Percentiles rank a stretch among this genome's conserved stretches.
Conservation (phyloP, 2,888 invertebrate species). For the Tryphoninae sp. region DNA sequence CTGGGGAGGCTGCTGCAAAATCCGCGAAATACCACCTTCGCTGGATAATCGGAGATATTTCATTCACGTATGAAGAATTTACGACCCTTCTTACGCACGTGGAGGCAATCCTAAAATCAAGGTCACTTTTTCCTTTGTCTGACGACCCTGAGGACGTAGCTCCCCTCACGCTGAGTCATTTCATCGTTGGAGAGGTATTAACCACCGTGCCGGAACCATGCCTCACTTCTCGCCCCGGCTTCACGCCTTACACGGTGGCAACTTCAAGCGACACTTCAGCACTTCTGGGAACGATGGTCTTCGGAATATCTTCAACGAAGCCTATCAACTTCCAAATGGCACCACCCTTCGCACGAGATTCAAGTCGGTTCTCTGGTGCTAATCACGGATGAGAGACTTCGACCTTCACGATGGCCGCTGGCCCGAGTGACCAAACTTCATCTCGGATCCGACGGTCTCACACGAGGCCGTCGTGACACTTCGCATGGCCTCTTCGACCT, state of each 20-base stretch:
- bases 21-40: constrained; percentile 35
- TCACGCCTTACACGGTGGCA: constrained; percentile 17
- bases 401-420: constrained; percentile 10
- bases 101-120: constrained; percentile 16
- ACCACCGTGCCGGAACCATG: constrained; percentile 22
- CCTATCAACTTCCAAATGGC: constrained; percentile 8
- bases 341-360: background rate
- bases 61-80: constrained; percentile 43
- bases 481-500: constrained; percentile 9
- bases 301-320: constrained; percentile 23
- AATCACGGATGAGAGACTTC: constrained; percentile 1
- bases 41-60: constrained; percentile 15
- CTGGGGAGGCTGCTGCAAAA: constrained; percentile 44
- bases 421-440: constrained; percentile 6
- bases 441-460: too few relatives aligned
- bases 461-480: too few relatives aligned
- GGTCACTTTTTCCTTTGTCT: background rate
- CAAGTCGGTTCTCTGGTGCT: constrained; percentile 5
- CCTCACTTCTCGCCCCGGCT: background rate
- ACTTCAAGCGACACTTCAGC: background rate
- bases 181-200: background rate
- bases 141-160: constrained; percentile 19
- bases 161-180: constrained; percentile 1
- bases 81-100: constrained; percentile 38
- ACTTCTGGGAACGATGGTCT: constrained; percentile 34